These are phyloP conservation scores for Archilochus colubris DNA, from an alignment of 2,113 vertebrate species.

Conservation along the genomic window DNA sequence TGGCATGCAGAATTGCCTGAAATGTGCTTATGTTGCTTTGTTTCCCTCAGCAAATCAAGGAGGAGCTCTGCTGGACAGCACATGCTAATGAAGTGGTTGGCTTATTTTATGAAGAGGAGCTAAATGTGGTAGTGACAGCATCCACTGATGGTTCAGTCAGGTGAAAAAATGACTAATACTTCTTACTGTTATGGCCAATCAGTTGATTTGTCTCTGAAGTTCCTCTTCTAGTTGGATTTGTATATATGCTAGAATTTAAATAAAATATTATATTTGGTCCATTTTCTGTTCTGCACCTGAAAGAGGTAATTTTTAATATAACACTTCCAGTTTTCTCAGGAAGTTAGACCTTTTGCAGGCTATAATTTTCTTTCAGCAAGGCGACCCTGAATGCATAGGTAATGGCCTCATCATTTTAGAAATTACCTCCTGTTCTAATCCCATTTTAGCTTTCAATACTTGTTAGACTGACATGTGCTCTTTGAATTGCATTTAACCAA, in stretches of 20 bases:
- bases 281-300: neutral
- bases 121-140: slow-evolving; percentile 69
- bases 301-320: neutral
- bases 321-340: neutral
- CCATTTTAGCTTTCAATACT: neutral
- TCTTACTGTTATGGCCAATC: neutral
- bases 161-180: slow-evolving; percentile 35
- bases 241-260: neutral
- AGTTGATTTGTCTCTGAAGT: neutral
- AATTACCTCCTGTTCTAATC: neutral
- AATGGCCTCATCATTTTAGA: neutral
- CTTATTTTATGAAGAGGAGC: slow-evolving; percentile 69
- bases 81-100: slow-evolving; percentile 68
- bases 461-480: neutral
- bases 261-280: neutral
- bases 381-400: neutral
- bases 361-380: neutral
- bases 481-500: neutral
- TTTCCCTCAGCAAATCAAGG: slow-evolving; percentile 66
- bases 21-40: neutral
- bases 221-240: neutral
- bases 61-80: slow-evolving; percentile 73
- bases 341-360: neutral
- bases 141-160: slow-evolving; percentile 75
- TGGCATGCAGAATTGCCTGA: neutral